These are phyloP conservation scores for Campylorhamphus procurvoides DNA, from an alignment of 2,113 vertebrate species.

Conservation along the genomic window DNA sequence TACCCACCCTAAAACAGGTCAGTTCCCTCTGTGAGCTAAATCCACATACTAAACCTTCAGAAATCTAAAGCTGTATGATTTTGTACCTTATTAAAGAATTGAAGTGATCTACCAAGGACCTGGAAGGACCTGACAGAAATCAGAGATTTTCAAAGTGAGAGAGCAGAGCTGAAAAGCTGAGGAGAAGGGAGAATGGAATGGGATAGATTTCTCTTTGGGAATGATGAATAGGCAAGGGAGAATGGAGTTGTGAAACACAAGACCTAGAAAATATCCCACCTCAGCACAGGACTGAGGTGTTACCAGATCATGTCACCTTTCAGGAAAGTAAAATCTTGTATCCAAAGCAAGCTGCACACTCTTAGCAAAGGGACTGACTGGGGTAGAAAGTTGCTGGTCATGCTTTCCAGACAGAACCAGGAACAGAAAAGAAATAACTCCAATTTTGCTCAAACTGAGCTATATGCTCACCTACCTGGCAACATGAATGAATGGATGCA, in stretches of 20 bases:
- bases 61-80: not conserved
- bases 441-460: not conserved
- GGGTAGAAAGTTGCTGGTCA: not conserved
- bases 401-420: not conserved
- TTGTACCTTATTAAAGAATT: not conserved
- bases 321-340: not conserved
- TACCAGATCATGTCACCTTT: not conserved
- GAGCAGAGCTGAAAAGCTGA: not conserved
- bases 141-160: not conserved
- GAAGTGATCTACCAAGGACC: not conserved
- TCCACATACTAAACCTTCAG: not conserved
- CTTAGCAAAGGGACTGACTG: not conserved
- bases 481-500: not conserved
- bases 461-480: fast-evolving
- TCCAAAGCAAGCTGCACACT: not conserved
- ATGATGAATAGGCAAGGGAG: not conserved
- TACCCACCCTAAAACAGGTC: not conserved
- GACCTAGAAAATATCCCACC: not conserved
- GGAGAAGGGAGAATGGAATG: not conserved
- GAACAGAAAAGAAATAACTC: not conserved
- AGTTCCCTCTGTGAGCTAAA: not conserved
- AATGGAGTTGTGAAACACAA: not conserved
- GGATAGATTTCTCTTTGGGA: not conserved
- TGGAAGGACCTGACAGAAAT: not conserved
- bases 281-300: not conserved